These are phyloP conservation scores for Drosophila orosa DNA, from an alignment of 1,140 invertebrate species.

Conservation along the genomic window DNA sequence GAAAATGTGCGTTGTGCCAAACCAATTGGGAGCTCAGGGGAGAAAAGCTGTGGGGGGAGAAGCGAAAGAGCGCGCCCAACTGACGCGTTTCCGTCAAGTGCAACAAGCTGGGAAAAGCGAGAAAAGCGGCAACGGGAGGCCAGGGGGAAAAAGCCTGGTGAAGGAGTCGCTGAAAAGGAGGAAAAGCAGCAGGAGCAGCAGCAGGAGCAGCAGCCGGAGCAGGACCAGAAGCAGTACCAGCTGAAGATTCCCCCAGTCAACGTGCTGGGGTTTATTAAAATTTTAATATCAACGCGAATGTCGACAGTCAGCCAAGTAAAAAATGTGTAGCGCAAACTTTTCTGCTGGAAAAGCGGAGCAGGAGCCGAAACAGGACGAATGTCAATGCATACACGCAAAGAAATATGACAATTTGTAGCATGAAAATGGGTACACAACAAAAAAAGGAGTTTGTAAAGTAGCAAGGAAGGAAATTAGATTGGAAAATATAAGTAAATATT, in stretches of 20 bases:
- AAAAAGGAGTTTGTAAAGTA: neutral
- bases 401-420: neutral
- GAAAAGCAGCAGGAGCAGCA: conserved; percentile 5
- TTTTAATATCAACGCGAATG: conserved; percentile 81
- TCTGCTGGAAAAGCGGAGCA: conserved; percentile 27
- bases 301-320: conserved; percentile 77
- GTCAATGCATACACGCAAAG: conserved; percentile 64
- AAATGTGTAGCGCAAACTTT: conserved; percentile 73
- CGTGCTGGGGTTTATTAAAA: conserved; percentile 79
- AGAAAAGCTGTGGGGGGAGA: conserved; percentile 4
- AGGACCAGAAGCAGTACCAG: conserved; percentile 39
- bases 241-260: conserved; percentile 58
- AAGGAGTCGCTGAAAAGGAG: conserved; percentile 2
- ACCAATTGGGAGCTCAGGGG: conserved; percentile 44
- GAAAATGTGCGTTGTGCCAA: conserved; percentile 72
- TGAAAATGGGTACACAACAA: neutral
- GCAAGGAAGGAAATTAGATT: too few species aligned
- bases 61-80: conserved; percentile 45
- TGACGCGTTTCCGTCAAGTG: conserved; percentile 81
- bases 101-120: conserved; percentile 63
- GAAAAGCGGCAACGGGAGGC: conserved; percentile 14
- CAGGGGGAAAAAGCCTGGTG: neutral
- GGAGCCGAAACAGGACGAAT: conserved; percentile 57
- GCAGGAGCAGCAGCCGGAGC: conserved; percentile 3
- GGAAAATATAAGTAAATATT: neutral